Evolutionary conservation across 2,888 invertebrate genomes (phyloP).

Genomic region (Erebia palarica): DNA sequence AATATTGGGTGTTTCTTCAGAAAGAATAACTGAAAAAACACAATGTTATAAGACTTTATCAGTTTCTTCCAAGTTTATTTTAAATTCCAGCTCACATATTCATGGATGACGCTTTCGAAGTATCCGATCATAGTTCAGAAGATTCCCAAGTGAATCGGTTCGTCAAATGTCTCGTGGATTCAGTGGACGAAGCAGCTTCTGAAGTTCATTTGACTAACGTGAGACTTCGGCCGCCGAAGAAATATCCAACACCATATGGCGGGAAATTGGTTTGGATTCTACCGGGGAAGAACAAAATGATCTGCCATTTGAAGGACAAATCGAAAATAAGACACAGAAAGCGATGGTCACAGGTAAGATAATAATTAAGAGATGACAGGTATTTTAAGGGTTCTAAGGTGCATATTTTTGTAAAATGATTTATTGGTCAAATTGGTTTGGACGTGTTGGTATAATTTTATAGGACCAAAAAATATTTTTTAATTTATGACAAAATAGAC

Average conservation of each 20-base stretch:
- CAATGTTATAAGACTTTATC: neutral
- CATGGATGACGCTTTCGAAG: slow-evolving; percentile 92
- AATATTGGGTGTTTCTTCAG: no score
- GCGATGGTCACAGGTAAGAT: slow-evolving; percentile 92
- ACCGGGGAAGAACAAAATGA: slow-evolving; percentile 92
- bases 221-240: slow-evolving; percentile 85
- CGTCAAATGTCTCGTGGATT: slow-evolving; percentile 87
- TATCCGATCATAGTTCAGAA: slow-evolving; percentile 83
- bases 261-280: slow-evolving; percentile 92
- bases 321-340: slow-evolving; percentile 94
- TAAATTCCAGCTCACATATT: slow-evolving; percentile 86
- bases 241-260: slow-evolving; percentile 92
- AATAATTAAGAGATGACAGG: no score
- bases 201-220: slow-evolving; percentile 86
- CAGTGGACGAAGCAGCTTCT: slow-evolving; percentile 89
- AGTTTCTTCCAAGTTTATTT: neutral
- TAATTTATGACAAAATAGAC: no score
- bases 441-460: no score
- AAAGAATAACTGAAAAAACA: no score
- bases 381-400: no score
- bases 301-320: slow-evolving; percentile 95
- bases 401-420: no score
- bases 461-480: no score
- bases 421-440: no score
- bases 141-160: slow-evolving; percentile 91